A percentile compares a stretch with the other conserved stretches of the same genome.
Evolutionary conservation across 2,888 invertebrate genomes (phyloP).

Genomic region (Andrena bicolor): DNA sequence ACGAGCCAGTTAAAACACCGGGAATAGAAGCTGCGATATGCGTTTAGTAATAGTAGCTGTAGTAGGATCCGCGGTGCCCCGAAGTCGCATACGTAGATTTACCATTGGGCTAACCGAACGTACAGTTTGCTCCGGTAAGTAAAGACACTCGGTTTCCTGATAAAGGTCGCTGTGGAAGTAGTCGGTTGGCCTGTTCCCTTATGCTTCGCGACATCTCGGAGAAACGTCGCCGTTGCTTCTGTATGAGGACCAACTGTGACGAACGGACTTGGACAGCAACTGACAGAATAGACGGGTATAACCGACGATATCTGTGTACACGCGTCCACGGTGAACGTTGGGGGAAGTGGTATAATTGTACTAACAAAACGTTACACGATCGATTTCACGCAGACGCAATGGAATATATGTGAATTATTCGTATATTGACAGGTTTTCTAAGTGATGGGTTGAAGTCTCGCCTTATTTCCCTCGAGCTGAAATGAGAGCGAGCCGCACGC

Average conservation of each 20-base stretch:
- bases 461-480: slow-evolving; percentile 80
- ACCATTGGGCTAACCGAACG: neutral
- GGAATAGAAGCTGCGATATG: too few species aligned
- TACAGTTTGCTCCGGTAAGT: neutral
- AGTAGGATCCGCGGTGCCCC: too few species aligned
- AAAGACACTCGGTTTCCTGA: neutral
- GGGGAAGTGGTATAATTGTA: slow-evolving; percentile 44
- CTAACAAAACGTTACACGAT: slow-evolving; percentile 56
- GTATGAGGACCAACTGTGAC: neutral
- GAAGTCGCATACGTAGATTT: neutral
- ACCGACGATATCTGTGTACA: too few species aligned
- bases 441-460: slow-evolving; percentile 83
- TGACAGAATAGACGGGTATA: too few species aligned
- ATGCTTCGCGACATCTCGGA: neutral
- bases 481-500: slow-evolving; percentile 79
- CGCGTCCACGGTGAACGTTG: neutral
- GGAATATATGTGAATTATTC: slow-evolving; percentile 80
- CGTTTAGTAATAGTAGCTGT: too few species aligned
- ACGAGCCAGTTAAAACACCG: too few species aligned
- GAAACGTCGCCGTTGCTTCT: neutral
- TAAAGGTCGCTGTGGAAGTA: neutral
- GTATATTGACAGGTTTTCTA: slow-evolving; percentile 84
- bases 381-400: slow-evolving; percentile 64
- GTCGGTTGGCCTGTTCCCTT: neutral
- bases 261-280: neutral